Conservation (phyloP, 2,797 vertebrate species). For the Pyrocephalus nanus region DNA sequence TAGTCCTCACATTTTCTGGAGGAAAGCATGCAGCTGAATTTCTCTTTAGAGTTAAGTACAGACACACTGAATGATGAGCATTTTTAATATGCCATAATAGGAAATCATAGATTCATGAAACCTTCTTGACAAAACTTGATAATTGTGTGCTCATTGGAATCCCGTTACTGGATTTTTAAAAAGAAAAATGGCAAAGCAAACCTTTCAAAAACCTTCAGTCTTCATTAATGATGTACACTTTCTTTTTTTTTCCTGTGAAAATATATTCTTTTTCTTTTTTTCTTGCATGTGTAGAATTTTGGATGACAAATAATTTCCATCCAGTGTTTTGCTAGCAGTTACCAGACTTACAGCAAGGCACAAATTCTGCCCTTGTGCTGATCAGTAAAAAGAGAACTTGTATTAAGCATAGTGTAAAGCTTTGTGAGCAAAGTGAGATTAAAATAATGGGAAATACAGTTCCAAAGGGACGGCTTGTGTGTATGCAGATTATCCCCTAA, state of each 20-base stretch:
- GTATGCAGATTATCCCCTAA: background rate
- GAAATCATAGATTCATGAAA: background rate
- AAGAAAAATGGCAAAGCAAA: background rate
- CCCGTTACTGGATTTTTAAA: background rate
- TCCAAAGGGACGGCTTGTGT: background rate
- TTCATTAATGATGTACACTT: background rate
- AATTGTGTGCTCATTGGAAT: background rate
- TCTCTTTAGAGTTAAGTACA: slow-evolving; percentile 42
- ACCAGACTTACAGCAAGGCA: background rate
- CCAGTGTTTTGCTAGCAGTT: background rate
- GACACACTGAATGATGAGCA: background rate
- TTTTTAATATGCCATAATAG: background rate
- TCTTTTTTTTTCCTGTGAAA: background rate
- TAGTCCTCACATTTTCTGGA: background rate
- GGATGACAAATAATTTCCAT: background rate
- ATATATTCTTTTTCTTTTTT: background rate
- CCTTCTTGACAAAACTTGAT: background rate
- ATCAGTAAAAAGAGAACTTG: background rate
- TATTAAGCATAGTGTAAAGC: background rate
- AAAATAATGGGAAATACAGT: background rate
- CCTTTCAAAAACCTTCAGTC: background rate
- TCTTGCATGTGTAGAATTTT: background rate
- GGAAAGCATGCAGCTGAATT: background rate
- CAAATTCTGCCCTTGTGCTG: background rate
- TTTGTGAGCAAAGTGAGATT: background rate